Conservation (phyloP, 2,797 vertebrate genomes). For the Merluccius polli region DNA sequence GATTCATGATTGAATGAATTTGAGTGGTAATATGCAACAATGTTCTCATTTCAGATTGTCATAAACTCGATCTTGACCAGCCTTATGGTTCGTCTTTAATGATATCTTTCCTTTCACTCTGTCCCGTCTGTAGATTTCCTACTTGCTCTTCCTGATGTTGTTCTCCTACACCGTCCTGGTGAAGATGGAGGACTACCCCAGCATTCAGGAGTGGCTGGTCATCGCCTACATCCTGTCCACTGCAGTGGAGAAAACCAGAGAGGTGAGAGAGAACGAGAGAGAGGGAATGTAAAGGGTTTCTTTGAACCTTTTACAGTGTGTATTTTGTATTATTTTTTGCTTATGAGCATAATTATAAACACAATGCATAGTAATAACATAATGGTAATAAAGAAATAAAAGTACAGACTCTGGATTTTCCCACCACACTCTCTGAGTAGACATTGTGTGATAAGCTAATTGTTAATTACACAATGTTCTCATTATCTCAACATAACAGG, state of each 20-base stretch:
- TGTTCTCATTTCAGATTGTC: not conserved
- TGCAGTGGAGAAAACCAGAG: conserved; percentile 87
- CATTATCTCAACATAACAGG: not conserved
- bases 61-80: not conserved
- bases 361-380: not conserved
- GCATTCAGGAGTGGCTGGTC: conserved; percentile 87
- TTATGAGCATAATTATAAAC: not conserved
- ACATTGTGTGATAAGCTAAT: not conserved
- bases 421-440: too few species aligned
- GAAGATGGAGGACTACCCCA: conserved; percentile 84
- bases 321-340: too few species aligned
- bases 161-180: conserved; percentile 91
- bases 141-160: conserved; percentile 88
- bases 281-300: not conserved
- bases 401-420: not conserved
- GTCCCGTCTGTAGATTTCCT: conserved; percentile 78
- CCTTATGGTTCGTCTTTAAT: not conserved
- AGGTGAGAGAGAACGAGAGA: conserved; percentile 73
- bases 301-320: not conserved
- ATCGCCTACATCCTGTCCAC: conserved; percentile 88
- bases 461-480: not conserved
- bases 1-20: not conserved
- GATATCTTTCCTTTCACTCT: not conserved
- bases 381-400: not conserved
- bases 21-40: not conserved